Evolutionary conservation across 2,888 invertebrate species (phyloP), one percentile per base, ranked within the genome.

Genomic region (Atherix ibis): DNA sequence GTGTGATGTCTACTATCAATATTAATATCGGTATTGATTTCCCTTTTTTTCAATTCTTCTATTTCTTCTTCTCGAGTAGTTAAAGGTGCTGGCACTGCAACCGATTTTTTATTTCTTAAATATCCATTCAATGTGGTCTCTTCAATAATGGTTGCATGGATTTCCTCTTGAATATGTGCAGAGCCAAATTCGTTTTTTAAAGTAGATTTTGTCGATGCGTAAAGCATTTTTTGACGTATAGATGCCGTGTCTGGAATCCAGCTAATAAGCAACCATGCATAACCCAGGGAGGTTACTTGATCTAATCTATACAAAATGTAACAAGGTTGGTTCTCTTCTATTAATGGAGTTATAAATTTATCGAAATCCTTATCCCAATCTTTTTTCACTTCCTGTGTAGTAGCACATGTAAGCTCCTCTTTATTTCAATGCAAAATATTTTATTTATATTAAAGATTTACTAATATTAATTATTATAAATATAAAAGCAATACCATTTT

Each of bases 131-230:
- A 60, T 6, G 74, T 75, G 2, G 88, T 72, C 54, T 95, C 95
- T 41, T 76, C 77, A 70, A 83, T 55, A 1, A 63, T 64, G 10
- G 92, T 91, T 17, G 87, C 91, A 64, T 94, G 94, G 48, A 92
- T 63, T 63, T 98, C 98, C 56, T 94, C 88, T 49, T 83, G 83
- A 38, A 98, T 91, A 49, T 87, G 83, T 1, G 87, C 79, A 4
- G 85, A 79, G 1, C 97, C 97, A 62, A 98, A 98, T 58, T 95
- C 92, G 50, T 79, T 80, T 57, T 95, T 98, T 18, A 98, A 65
- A 1, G 97, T 98, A 2, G 97, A 89, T 62, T 94, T 89, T 0
- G 95, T 97, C 0, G 92, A 94, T 0, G 97, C 97, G 51, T 94
- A 94, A 34, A 98, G 65, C 97, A 98, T 97, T 63, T 98, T 98